phyloP scores from a whole-genome alignment of 2,888 invertebrate species.

The Flexamia atlantica region DNA sequence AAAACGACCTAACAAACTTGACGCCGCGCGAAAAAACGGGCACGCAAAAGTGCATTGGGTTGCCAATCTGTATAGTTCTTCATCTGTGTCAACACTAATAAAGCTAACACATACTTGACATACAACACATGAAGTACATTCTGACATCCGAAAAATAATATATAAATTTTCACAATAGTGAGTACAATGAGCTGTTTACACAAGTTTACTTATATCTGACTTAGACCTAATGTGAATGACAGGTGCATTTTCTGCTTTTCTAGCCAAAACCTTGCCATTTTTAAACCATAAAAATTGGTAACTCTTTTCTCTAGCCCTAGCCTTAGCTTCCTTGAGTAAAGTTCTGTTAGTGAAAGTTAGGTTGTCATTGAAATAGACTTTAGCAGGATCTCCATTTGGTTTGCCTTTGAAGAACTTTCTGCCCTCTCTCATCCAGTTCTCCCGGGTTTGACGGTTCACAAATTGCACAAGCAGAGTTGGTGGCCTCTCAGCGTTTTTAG shows the following conservation, averaged over 20 bases:
- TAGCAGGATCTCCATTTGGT: not conserved
- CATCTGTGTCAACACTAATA: no score
- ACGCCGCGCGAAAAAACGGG: no score
- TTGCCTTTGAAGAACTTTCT: not conserved
- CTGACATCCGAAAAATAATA: no score
- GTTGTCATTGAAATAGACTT: constrained; percentile 17
- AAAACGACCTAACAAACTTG: no score
- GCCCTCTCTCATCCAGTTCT: not conserved
- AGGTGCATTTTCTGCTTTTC: not conserved
- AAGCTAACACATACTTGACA: no score
- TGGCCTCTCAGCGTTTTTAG: no score
- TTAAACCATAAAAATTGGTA: constrained; percentile 23
- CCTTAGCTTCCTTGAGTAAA: constrained; percentile 8
- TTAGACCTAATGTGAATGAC: not conserved
- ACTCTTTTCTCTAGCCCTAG: not conserved
- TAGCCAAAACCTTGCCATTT: constrained; percentile 1
- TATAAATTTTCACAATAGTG: no score
- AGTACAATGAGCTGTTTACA: not conserved
- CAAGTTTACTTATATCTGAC: not conserved
- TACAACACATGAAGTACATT: no score
- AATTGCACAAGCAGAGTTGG: not conserved
- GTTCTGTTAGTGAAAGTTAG: not conserved
- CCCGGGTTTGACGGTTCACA: not conserved
- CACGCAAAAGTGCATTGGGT: no score
- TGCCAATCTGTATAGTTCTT: no score